Conservation (phyloP, 2,888 invertebrate genomes). For the Prosopocoilus inquinatus region DNA sequence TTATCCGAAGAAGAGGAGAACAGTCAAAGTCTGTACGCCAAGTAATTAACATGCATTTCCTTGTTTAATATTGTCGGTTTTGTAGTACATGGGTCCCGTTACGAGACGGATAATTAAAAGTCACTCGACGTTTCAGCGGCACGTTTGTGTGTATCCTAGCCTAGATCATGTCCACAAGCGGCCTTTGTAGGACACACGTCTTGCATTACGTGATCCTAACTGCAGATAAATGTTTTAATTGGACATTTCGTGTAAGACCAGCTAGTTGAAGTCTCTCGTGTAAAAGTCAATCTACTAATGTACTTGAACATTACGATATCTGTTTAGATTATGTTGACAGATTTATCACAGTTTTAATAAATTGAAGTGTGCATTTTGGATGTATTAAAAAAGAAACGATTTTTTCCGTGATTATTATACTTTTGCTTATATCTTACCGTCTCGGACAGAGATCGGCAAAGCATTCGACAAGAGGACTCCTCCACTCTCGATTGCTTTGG, state of each 20-base stretch:
- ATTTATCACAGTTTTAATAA: too few relatives aligned
- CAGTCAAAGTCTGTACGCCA: neutral
- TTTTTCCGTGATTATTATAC: too few relatives aligned
- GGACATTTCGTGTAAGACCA: neutral
- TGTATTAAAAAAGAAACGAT: too few relatives aligned
- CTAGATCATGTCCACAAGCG: conserved; percentile 18
- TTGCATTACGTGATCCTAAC: conserved; percentile 16
- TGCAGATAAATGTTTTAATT: conserved; percentile 9
- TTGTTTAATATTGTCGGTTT: conserved; percentile 5
- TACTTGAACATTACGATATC: too few relatives aligned
- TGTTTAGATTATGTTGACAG: too few relatives aligned
- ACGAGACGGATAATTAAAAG: conserved; percentile 15
- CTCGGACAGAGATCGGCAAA: too few relatives aligned
- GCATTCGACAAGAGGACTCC: too few relatives aligned
- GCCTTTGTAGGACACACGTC: conserved; percentile 21
- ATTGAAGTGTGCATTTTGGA: too few relatives aligned
- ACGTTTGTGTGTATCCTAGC: conserved; percentile 19
- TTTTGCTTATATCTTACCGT: too few relatives aligned
- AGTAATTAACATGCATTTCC: conserved; percentile 3
- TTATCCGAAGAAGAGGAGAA: too few relatives aligned
- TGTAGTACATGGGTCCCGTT: conserved; percentile 16
- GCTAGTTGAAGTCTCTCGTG: neutral
- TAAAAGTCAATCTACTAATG: too few relatives aligned
- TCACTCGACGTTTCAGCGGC: conserved; percentile 15
- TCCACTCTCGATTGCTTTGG: too few relatives aligned